Evolutionary conservation across 2,797 vertebrate genomes (phyloP), one percentile per base, ranked within the genome.

Genomic region (Macroramphosus scolopax): DNA sequence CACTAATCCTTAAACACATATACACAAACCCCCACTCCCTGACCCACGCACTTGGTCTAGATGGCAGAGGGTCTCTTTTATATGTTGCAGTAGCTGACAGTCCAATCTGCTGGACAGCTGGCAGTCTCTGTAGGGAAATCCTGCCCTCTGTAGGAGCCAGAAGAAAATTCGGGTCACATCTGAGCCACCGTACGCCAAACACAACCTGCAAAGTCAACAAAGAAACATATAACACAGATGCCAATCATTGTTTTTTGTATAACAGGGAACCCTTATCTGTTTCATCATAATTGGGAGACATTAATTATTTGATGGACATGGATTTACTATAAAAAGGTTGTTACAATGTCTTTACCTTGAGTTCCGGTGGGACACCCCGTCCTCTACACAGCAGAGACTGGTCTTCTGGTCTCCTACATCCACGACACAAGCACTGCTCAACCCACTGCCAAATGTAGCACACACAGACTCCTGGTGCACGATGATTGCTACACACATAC

Each of bases 381-480:
- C 96, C 77, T 99, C 96, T 4, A 99, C 95, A 42, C 96, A 99
- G 68, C 95, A 95, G 28, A 99, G 84, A 0, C 96, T 98, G 51
- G 95, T 97, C 88, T 99, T 99, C 85, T 98, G 95, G 79, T 98
- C 96, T 5, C 96, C 95, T 5, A 99, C 92, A 29, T 98, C 96
- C 17, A 99, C 91, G 10, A 98, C 93, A 71, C 96, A 99, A 0
- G 95, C 95, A 2, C 96, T 98, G 82, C 94, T 94, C 51, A 98
- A 82, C 10, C 96, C 96, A 38, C 96, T 96, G 49, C 96, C 96
- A 40, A 95, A 98, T 1, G 93, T 95, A 11, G 94, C 95, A 25
- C 95, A 96, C 46, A 99, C 95, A 0, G 96, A 98, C 81, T 99
- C 96, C 82, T 99, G 96, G 77, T 98, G 96, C 15, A 96, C 93